Base-by-base conservation (phyloP, 2,797 vertebrate species). In the Enteromius anoplus region DNA sequence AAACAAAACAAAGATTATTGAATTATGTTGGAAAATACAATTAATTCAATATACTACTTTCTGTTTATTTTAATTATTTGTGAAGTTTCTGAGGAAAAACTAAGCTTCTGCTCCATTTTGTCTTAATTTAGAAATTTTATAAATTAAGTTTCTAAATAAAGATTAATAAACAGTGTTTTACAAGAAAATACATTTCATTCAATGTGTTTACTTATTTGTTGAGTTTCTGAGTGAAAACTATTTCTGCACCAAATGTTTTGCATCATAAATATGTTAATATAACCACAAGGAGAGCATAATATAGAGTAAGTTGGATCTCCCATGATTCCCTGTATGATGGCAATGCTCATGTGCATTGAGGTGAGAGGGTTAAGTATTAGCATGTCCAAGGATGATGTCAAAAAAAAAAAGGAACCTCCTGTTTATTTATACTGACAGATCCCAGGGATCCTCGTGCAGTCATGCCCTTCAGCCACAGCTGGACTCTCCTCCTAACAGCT, bases 341-440 rank as follows among this genome's bases (percentile, higher is more conserved):
- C 49, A 83, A 66, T 53, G 11, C 73, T 60, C 73, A n/a, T 60
- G 81, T 60, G 81, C 9, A 47, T 77, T 70, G 23, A 14, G 40
- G 37, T 60, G 26, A 77, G 2, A 26, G 37, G 62, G 73, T 83
- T 68, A 76, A 76, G 64, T 19, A 70, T 77, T 15, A 58, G 23
- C 37, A 29, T 49, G 26, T 70, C 42, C 49, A 66, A 60, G 5
- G 77, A 83, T 81, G 80, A 86, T 79, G 85, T 84, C 78, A 82
- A 40, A 40, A 66, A 40, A 76, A 77, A 83, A 77, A 26, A 14
- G 73, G 64, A 76, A 83, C 81, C 81, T 77, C 81, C 51, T 66
- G 65, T 81, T 83, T 80, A 79, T 83, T 86, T 80, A 81, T 49
- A 64, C 75, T 80, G 80, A 80, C 77, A 85, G 40, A 70, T 55